Percentiles rank a stretch among this genome's conserved stretches.
Evolutionary conservation across 2,113 vertebrate species (phyloP).

Genomic region (Falco punctatus): DNA sequence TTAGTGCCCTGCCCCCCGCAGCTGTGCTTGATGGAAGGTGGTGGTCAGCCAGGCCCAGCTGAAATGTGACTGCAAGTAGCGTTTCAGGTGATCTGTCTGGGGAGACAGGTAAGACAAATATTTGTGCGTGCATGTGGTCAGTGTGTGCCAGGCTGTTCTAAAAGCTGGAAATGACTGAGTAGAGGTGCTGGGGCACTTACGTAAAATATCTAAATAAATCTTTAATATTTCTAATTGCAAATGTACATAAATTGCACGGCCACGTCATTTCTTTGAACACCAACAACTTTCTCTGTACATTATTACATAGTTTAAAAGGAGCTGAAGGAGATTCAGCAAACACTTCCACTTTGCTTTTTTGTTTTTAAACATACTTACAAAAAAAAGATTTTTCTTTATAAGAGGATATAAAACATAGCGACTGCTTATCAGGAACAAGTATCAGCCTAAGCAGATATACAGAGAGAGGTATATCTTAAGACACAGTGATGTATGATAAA

Average conservation of each 20-base stretch:
- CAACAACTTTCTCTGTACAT: conserved; percentile 94
- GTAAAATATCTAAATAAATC: conserved; percentile 99
- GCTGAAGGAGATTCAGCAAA: conserved; percentile 84
- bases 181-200: conserved; percentile 40
- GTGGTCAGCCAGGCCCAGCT: background rate
- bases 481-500: conserved; percentile 68
- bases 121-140: rapidly evolving
- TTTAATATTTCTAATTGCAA: conserved; percentile 99
- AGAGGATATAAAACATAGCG: conserved; percentile 93
- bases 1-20: background rate
- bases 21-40: background rate
- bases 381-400: conserved; percentile 72
- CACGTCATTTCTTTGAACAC: conserved; percentile 91
- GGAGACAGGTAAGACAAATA: no score
- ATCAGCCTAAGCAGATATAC: conserved; percentile 74
- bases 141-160: background rate
- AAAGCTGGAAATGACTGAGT: background rate
- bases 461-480: conserved; percentile 72
- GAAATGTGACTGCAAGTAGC: background rate
- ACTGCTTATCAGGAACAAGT: conserved; percentile 83
- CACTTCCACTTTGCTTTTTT: conserved; percentile 75
- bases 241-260: conserved; percentile 99
- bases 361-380: conserved; percentile 97
- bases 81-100: background rate
- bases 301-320: conserved; percentile 86